Evolutionary conservation across 2,888 invertebrate genomes (phyloP).

Genomic region (Pyrrhosoma nymphula): DNA sequence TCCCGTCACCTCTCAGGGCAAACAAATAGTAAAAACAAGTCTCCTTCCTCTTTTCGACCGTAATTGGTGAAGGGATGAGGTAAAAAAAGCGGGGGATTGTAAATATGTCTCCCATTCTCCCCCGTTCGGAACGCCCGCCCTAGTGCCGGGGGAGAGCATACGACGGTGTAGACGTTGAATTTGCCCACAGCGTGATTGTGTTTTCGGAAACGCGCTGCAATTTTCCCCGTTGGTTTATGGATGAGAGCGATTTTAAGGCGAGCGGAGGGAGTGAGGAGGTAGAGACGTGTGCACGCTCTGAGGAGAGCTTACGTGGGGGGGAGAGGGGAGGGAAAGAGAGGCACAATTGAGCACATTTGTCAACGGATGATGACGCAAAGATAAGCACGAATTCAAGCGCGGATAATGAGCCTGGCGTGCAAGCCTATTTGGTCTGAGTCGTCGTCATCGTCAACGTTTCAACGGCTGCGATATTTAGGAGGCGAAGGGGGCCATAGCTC

Average conservation of each 20-base stretch:
- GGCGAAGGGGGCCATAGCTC: neutral
- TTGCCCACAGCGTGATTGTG: neutral
- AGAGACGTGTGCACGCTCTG: neutral
- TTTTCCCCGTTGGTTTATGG: neutral
- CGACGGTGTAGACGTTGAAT: neutral
- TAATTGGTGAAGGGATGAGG: conserved; percentile 26
- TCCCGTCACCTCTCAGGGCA: neutral
- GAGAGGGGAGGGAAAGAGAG: neutral
- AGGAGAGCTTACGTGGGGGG: neutral
- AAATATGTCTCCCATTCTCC: neutral
- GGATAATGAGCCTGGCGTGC: neutral
- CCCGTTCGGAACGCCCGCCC: too few relatives aligned
- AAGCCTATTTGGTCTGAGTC: neutral
- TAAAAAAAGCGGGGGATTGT: neutral
- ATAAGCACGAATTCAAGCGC: neutral
- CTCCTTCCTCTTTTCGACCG: neutral
- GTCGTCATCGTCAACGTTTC: neutral
- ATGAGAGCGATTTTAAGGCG: neutral
- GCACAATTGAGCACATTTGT: neutral
- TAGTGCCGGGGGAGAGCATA: neutral
- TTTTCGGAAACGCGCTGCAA: conserved; percentile 14
- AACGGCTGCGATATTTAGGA: neutral
- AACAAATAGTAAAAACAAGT: neutral
- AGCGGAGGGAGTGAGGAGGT: neutral
- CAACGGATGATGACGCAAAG: neutral